These are phyloP conservation scores for Ceratina calcarata DNA, from an alignment of 1,140 invertebrate species.

Conservation along the genomic window DNA sequence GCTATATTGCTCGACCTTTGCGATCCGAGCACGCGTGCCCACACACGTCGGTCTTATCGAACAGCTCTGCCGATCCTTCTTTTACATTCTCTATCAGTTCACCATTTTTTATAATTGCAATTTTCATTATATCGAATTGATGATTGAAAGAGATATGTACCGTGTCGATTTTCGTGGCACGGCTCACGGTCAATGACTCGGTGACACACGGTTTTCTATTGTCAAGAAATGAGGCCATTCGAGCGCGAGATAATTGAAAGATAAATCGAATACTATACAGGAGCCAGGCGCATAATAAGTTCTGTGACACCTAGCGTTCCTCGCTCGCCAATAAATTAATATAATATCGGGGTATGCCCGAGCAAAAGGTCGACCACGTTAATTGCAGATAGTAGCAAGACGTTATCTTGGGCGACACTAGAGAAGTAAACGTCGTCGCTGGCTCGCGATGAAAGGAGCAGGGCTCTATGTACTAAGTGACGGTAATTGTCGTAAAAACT, in stretches of 20 bases:
- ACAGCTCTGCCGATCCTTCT: background rate
- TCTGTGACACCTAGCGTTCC: slow-evolving; percentile 5
- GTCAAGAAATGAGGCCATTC: background rate
- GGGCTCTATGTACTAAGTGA: slow-evolving; percentile 67
- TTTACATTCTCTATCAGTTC: background rate
- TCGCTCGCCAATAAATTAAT: background rate
- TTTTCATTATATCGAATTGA: too few species aligned
- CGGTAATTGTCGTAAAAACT: slow-evolving; percentile 75
- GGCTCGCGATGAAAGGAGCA: slow-evolving; percentile 63
- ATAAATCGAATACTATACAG: slow-evolving; percentile 15
- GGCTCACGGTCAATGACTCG: too few species aligned
- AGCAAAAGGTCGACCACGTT: slow-evolving; percentile 17
- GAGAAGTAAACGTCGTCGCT: background rate
- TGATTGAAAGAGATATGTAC: too few species aligned
- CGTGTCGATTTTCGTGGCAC: too few species aligned
- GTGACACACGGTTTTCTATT: slow-evolving; percentile 10
- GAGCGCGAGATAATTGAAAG: slow-evolving; percentile 34
- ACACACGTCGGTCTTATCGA: slow-evolving; percentile 62
- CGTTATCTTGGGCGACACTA: background rate
- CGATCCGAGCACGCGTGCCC: slow-evolving; percentile 70
- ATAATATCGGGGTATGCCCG: background rate
- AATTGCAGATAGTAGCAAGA: background rate
- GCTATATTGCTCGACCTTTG: slow-evolving; percentile 73
- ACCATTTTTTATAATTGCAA: too few species aligned
- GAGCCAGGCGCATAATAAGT: slow-evolving; percentile 20